Percentiles rank a stretch among this genome's conserved stretches.
These are phyloP conservation scores for Yponomeuta malinellus DNA, from an alignment of 2,888 invertebrate genomes.

Conservation along the genomic window DNA sequence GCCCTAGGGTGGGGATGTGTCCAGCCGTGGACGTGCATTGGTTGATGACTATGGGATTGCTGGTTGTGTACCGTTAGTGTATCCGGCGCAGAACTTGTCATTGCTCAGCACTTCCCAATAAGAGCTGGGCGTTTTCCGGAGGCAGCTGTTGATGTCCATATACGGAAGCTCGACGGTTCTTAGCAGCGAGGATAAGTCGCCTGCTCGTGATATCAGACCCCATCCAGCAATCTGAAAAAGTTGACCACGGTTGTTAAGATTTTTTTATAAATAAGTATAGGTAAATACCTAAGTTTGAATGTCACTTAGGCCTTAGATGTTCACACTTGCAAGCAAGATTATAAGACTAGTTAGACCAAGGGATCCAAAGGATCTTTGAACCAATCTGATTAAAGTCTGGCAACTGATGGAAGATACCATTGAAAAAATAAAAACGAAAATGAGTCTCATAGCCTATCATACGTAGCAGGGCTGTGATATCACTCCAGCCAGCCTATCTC, in stretches of 20 bases:
- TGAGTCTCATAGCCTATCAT: no score
- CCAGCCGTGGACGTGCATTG: no score
- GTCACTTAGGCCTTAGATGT: not conserved
- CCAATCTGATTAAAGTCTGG: no score
- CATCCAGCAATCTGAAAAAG: slow-evolving; percentile 38
- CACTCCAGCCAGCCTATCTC: no score
- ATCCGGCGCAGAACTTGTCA: slow-evolving; percentile 51
- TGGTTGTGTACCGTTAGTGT: slow-evolving; percentile 30
- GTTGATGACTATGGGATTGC: no score
- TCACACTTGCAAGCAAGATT: not conserved
- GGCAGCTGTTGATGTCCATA: slow-evolving; percentile 30
- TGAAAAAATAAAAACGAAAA: no score
- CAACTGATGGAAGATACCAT: no score
- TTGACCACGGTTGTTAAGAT: no score
- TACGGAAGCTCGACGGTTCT: slow-evolving; percentile 35
- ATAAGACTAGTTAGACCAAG: not conserved
- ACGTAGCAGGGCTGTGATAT: no score
- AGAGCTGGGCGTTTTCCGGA: slow-evolving; percentile 20
- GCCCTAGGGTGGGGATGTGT: no score
- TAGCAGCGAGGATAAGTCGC: slow-evolving; percentile 28
- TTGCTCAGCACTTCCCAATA: slow-evolving; percentile 37
- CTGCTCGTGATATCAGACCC: slow-evolving; percentile 33
- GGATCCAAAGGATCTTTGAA: no score
- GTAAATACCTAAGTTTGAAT: no score
- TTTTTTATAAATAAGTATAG: not conserved